A percentile compares a stretch with the other conserved stretches of the same genome.
phyloP scores from a whole-genome alignment of 2,113 vertebrate species.

The Heteronetta atricapilla region DNA sequence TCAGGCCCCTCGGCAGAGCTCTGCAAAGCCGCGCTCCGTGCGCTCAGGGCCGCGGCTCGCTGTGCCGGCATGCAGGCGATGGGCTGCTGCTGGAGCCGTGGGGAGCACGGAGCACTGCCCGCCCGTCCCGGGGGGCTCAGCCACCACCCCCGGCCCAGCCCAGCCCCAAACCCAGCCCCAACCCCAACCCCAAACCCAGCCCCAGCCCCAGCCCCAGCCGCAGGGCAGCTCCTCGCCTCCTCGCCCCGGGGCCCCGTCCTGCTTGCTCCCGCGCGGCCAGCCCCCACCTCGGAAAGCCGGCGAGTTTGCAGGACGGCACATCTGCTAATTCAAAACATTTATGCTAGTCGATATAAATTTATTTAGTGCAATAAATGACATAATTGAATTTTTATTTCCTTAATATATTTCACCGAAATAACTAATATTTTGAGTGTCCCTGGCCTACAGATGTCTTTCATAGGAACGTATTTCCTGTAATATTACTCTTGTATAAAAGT shows the following conservation, averaged over 20 bases:
- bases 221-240: too few species aligned
- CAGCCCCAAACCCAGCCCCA: too few species aligned
- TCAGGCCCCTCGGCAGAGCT: background rate
- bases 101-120: too few species aligned
- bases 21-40: rapidly evolving
- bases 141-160: too few species aligned
- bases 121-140: too few species aligned
- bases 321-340: conserved; percentile 71
- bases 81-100: too few species aligned
- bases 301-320: conserved; percentile 50
- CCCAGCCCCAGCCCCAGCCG: too few species aligned
- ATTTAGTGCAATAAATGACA: conserved; percentile 79
- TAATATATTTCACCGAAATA: conserved; percentile 78
- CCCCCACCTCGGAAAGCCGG: background rate
- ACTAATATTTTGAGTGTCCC: conserved; percentile 74
- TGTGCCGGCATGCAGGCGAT: too few species aligned
- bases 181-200: too few species aligned
- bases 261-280: too few species aligned
- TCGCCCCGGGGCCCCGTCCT: too few species aligned
- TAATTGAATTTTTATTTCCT: conserved; percentile 84
- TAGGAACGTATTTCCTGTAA: conserved; percentile 71
- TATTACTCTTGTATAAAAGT: conserved; percentile 76
- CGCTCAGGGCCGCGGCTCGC: too few species aligned
- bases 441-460: conserved; percentile 73
- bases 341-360: conserved; percentile 78